These are phyloP conservation scores for Saturnia japonica DNA, from an alignment of 2,888 invertebrate genomes.

Conservation along the genomic window DNA sequence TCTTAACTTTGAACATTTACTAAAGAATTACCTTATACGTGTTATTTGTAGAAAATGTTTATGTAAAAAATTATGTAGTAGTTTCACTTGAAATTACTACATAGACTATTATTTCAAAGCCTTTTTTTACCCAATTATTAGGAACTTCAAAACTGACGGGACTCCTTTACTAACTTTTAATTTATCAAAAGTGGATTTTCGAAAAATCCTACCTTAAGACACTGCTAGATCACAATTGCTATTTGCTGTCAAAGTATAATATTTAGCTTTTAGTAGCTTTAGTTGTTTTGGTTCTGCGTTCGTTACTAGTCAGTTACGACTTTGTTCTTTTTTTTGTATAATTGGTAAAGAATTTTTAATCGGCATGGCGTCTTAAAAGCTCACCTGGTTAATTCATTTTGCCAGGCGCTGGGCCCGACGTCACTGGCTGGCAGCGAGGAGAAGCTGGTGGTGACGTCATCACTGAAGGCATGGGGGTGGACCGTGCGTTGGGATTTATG, in stretches of 20 bases:
- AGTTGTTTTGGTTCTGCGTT: not conserved
- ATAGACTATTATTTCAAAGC: too few relatives aligned
- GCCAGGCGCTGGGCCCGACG: constrained; percentile 70
- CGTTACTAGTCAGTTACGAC: not conserved
- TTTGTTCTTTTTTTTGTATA: not conserved
- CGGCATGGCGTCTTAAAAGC: constrained; percentile 33
- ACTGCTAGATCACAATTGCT: not conserved
- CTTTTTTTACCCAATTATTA: too few relatives aligned
- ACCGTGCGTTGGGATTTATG: constrained; percentile 67
- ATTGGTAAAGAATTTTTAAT: constrained; percentile 9
- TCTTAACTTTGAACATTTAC: not conserved
- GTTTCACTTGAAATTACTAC: not conserved
- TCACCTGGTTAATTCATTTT: constrained; percentile 74
- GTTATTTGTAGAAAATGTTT: too few relatives aligned
- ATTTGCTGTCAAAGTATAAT: not conserved
- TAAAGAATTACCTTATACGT: not conserved
- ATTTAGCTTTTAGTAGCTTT: not conserved
- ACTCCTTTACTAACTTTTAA: not conserved
- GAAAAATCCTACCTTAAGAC: not conserved
- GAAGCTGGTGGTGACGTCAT: constrained; percentile 73
- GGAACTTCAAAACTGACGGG: not conserved
- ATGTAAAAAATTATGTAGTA: too few relatives aligned
- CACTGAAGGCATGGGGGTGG: constrained; percentile 68
- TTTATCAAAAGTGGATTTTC: too few relatives aligned
- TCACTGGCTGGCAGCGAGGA: constrained; percentile 68